phyloP scores from a whole-genome alignment of 2,113 vertebrate species.

The Channa argus region DNA sequence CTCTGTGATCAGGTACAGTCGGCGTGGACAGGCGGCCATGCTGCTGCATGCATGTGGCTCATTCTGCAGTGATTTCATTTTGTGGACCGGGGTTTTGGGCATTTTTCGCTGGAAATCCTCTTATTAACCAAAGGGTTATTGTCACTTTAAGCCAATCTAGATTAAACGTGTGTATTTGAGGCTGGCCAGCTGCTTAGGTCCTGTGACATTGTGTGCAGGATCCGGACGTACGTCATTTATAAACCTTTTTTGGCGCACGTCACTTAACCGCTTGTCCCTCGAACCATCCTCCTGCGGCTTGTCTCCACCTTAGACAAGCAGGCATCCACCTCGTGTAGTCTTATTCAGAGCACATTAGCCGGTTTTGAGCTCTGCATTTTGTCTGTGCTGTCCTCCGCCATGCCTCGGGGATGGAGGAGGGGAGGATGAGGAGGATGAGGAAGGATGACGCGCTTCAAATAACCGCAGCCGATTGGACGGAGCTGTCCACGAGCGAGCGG shows the following conservation, averaged over 20 bases:
- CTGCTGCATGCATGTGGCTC: conserved; percentile 21
- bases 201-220: conserved; percentile 72
- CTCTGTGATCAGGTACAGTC: conserved; percentile 12
- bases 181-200: conserved; percentile 69
- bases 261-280: background rate
- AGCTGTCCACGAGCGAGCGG: conserved; percentile 79
- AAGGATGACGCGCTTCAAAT: conserved; percentile 53
- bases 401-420: conserved; percentile 62
- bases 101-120: background rate
- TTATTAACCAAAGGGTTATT: background rate
- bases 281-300: background rate
- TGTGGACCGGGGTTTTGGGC: too few relatives aligned
- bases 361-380: conserved; percentile 43
- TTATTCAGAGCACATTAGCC: background rate
- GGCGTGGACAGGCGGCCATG: conserved; percentile 26
- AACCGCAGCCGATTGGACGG: conserved; percentile 74
- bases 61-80: background rate
- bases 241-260: background rate
- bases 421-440: conserved; percentile 40
- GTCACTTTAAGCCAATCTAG: background rate
- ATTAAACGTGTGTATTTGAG: conserved; percentile 28
- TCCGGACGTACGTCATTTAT: conserved; percentile 64
- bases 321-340: accelerated
- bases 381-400: conserved; percentile 68
- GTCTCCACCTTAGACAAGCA: background rate